These are phyloP conservation scores for Yponomeuta sedellus DNA, from an alignment of 2,888 invertebrate genomes.

Conservation along the genomic window DNA sequence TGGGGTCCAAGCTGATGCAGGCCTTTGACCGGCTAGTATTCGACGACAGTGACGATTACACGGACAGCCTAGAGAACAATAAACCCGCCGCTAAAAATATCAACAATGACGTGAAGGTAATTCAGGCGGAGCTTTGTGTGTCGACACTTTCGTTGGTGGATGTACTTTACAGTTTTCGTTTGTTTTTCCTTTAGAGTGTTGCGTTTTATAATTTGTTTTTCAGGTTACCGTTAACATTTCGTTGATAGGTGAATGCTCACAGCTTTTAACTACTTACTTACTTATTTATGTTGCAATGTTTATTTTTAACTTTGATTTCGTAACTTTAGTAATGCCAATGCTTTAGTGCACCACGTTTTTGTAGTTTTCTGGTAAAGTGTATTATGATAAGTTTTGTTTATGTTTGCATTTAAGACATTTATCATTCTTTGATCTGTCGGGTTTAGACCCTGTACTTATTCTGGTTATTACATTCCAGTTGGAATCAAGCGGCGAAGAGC, in stretches of 20 bases:
- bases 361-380: neutral
- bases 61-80: constrained; percentile 83
- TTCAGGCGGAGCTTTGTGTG: constrained; percentile 38
- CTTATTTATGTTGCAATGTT: neutral
- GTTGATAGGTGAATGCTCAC: constrained; percentile 23
- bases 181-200: constrained; percentile 25
- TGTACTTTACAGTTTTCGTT: constrained; percentile 22
- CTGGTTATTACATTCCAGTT: constrained; percentile 34
- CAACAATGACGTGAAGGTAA: constrained; percentile 72
- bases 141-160: constrained; percentile 30
- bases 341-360: neutral
- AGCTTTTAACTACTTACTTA: constrained; percentile 17
- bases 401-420: no score
- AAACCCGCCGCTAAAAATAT: constrained; percentile 64
- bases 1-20: constrained; percentile 82
- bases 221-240: constrained; percentile 32
- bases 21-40: constrained; percentile 82
- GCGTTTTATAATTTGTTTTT: constrained; percentile 35
- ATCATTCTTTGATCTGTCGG: neutral
- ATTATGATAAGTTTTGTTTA: no score
- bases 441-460: neutral
- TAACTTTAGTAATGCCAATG: neutral
- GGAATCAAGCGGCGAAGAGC: constrained; percentile 67
- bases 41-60: constrained; percentile 83
- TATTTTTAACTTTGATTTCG: constrained; percentile 2